Percentiles rank a stretch among this genome's conserved stretches.
These are phyloP conservation scores for Parochlus steinenii DNA, from an alignment of 2,888 invertebrate genomes.

Conservation along the genomic window DNA sequence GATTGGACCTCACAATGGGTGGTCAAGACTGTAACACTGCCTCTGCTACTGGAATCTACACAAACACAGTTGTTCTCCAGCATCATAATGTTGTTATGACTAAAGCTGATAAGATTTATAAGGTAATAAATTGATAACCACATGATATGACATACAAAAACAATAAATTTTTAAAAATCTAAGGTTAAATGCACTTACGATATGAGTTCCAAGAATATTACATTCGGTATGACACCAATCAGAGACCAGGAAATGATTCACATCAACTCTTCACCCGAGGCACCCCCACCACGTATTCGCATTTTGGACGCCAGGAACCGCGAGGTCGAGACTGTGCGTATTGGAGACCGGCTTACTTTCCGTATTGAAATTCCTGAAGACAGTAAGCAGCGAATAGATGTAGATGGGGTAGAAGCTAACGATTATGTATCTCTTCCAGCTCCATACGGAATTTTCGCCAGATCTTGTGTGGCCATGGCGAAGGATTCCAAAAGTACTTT, in stretches of 20 bases:
- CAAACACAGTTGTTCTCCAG: conserved; percentile 85
- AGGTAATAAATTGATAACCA: too few relatives aligned
- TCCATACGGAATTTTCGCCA: conserved; percentile 87
- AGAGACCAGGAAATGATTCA: conserved; percentile 93
- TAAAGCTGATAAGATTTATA: conserved; percentile 91
- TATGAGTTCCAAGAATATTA: conserved; percentile 91
- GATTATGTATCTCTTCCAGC: conserved; percentile 38
- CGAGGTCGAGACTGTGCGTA: conserved; percentile 86
- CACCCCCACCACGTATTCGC: conserved; percentile 83
- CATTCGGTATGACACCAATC: conserved; percentile 95
- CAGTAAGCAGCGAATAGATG: conserved; percentile 44
- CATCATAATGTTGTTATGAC: conserved; percentile 95
- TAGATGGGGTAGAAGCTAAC: conserved; percentile 4
- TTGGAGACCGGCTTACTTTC: conserved; percentile 87
- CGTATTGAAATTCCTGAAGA: conserved; percentile 92
- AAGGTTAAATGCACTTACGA: conserved; percentile 93
- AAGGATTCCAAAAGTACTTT: conserved; percentile 92
- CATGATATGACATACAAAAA: too few relatives aligned
- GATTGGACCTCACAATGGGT: conserved; percentile 80
- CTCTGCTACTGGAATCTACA: conserved; percentile 86
- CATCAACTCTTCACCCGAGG: conserved; percentile 87
- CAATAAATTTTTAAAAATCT: too few relatives aligned
- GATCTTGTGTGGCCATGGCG: conserved; percentile 93
- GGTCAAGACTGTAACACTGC: conserved; percentile 93
- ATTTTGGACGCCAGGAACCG: conserved; percentile 72